Evolutionary conservation across 2,113 vertebrate genomes (phyloP).

Genomic region (Zapus hudsonius): DNA sequence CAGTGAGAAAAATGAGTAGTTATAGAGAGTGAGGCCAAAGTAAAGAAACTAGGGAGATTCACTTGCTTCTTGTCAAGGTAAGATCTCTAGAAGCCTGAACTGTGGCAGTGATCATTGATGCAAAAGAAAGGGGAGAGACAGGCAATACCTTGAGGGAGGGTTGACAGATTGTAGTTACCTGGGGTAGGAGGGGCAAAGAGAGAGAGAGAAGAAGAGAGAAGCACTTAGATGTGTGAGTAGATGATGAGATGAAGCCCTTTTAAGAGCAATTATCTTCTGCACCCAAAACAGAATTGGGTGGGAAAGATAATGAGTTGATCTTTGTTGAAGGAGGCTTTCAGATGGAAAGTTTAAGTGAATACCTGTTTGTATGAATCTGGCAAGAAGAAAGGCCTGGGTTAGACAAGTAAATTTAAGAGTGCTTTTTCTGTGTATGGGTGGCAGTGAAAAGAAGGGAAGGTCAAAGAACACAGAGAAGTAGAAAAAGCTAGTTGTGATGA

Average conservation of each 20-base stretch:
- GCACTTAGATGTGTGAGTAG: not conserved
- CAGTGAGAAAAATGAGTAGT: not conserved
- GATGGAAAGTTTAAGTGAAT: not conserved
- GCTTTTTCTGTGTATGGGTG: not conserved
- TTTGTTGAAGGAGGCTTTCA: not conserved
- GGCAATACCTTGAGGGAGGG: not conserved
- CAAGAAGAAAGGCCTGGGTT: not conserved
- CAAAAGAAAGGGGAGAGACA: not conserved
- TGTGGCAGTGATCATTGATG: not conserved
- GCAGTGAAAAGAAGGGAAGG: not conserved
- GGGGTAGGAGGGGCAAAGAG: not conserved
- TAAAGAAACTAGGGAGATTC: not conserved
- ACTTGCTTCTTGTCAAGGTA: not conserved
- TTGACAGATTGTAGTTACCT: not conserved
- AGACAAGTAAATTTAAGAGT: not conserved
- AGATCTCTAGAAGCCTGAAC: not conserved
- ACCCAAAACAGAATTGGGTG: too few relatives aligned
- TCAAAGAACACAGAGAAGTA: too few relatives aligned
- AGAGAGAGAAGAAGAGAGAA: not conserved
- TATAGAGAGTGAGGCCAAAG: not conserved
- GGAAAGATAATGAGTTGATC: not conserved
- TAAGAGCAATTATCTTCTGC: too few relatives aligned
- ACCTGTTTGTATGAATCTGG: not conserved
- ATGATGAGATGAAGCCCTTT: not conserved
- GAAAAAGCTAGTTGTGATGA: not conserved